Base-by-base conservation (phyloP, 37 sponge, comb jelly and placozoan species). In the Oopsacas minuta region DNA sequence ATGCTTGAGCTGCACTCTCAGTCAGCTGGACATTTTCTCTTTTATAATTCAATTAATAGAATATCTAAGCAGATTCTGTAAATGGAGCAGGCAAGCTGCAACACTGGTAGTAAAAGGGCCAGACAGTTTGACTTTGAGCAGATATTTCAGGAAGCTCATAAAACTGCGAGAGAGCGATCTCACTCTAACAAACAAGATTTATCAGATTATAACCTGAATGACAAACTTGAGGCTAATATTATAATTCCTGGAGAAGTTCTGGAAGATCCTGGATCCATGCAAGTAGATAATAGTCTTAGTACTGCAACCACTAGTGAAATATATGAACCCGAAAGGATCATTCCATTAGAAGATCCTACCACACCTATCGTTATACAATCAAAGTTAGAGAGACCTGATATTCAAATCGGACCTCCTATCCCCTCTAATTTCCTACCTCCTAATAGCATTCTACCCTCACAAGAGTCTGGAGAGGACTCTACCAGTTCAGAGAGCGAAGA, bases 91-190 rank as follows among this genome's bases (percentile, higher is more conserved):
- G 75, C 22, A 12, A 61, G 49, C 15, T 42, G 49, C 15, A 42
- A 61, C 1, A 25, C 75, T 61, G 91, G 88, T 0, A 84, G 82
- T 53, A 95, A 95, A 52, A 36, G 83, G 1, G 93, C 96, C 38
- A 89, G 86, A 83, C 87, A 87, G 42, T 97, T 94, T 87, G 90
- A 97, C 84, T 52, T 97, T 37, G 98, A 94, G 32, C 86, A 88
- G 36, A 94, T 97, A 83, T 90, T 93, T 88, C 88, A 87, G 52
- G 83, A 89, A 81, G 92, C 92, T 0, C 87, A 85, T 37, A 86
- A 88, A 38, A 90, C 90, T 35, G 93, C 92, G 23, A 38, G 83
- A 81, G 87, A 89, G 61, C 53, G 82, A 46, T 83, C 52, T 46
- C 49, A 42, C 49, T 17, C 15, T 42, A 42, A 15, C 49, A 8